These are phyloP conservation scores for Tachyglossus aculeatus DNA, from an alignment of 2,797 vertebrate species.

Conservation along the genomic window DNA sequence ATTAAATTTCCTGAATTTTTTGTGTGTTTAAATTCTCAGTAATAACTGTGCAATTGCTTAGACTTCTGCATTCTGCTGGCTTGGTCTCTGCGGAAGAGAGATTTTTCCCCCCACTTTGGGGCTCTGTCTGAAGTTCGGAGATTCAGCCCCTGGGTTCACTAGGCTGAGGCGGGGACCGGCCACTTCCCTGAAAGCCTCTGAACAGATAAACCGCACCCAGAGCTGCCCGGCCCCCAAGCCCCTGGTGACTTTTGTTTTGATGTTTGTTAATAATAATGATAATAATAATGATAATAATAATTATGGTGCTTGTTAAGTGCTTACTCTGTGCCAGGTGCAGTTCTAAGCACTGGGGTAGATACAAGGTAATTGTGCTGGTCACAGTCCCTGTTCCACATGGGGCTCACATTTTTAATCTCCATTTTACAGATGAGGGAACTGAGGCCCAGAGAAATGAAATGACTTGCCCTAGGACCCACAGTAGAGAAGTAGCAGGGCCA, in stretches of 20 bases:
- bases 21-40: slow-evolving; percentile 9
- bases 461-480: accelerated
- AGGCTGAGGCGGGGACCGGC: background rate
- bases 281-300: too few relatives aligned
- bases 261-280: too few relatives aligned
- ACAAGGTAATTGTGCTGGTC: too few relatives aligned
- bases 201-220: background rate
- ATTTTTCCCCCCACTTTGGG: too few relatives aligned
- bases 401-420: background rate
- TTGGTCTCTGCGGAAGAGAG: too few relatives aligned
- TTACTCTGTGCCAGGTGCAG: too few relatives aligned
- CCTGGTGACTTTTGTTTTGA: too few relatives aligned
- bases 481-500: background rate
- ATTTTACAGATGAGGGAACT: background rate
- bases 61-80: slow-evolving; percentile 21
- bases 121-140: too few relatives aligned
- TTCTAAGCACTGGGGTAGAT: too few relatives aligned
- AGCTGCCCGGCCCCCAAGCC: too few relatives aligned
- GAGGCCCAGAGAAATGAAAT: background rate
- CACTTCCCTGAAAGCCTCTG: background rate
- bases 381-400: too few relatives aligned
- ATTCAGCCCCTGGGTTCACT: background rate
- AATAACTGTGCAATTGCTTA: background rate
- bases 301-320: too few relatives aligned
- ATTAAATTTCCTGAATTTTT: slow-evolving; percentile 18